phyloP scores from a whole-genome alignment of 2,113 vertebrate species.

The Cathartes aura region DNA sequence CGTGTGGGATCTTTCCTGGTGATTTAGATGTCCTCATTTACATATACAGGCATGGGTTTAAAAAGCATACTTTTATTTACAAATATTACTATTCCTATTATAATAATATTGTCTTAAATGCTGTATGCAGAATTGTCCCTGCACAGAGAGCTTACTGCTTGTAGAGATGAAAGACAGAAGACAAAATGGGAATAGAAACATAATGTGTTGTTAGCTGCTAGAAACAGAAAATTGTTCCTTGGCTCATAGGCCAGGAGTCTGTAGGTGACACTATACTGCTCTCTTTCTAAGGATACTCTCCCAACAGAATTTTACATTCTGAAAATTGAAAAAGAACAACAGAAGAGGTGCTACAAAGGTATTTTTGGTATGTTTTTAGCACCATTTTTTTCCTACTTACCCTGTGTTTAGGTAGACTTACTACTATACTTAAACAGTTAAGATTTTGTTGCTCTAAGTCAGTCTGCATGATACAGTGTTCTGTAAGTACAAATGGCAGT shows the following conservation, averaged over 20 bases:
- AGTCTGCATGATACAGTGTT: constrained; percentile 31
- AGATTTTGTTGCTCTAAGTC: background rate
- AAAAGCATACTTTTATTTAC: background rate
- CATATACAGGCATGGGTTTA: background rate
- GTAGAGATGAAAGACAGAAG: background rate
- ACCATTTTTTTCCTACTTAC: background rate
- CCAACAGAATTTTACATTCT: background rate
- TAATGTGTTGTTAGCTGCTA: background rate
- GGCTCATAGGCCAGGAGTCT: background rate
- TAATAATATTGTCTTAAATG: background rate
- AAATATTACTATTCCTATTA: background rate
- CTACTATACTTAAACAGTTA: background rate
- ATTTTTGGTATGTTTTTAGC: background rate
- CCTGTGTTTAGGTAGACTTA: background rate
- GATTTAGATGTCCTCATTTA: background rate
- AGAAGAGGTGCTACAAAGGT: background rate
- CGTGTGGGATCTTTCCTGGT: background rate
- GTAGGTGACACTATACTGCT: background rate
- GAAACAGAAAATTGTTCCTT: background rate
- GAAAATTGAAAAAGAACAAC: background rate
- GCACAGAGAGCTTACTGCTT: background rate
- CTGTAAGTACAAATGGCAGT: constrained; percentile 53
- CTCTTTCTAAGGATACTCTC: background rate
- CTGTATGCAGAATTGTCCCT: background rate
- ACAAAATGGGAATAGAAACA: background rate